Evolutionary conservation across 2,888 invertebrate genomes (phyloP).

Genomic region (Cremastinae sp.): DNA sequence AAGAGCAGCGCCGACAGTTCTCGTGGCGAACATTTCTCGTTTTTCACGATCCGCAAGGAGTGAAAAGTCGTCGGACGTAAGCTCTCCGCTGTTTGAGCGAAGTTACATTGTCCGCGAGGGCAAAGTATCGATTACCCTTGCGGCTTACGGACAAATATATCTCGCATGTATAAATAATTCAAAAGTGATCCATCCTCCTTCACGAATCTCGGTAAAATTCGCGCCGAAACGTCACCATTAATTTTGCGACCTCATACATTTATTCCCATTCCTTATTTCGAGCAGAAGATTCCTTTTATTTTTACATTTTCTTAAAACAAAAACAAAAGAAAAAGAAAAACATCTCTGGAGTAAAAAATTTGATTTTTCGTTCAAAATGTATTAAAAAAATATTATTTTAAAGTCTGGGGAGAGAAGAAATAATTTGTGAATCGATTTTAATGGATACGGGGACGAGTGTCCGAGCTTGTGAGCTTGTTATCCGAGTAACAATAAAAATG

Average conservation of each 20-base stretch:
- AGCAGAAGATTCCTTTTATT: not conserved
- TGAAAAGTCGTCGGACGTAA: constrained; percentile 41
- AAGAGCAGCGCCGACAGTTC: not conserved
- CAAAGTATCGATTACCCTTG: constrained; percentile 49
- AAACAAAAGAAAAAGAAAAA: too few relatives aligned
- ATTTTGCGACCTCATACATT: not conserved
- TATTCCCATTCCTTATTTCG: constrained; percentile 4
- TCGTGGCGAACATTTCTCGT: constrained; percentile 24
- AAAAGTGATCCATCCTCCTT: constrained; percentile 16
- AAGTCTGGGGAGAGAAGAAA: too few relatives aligned
- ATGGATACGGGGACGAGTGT: too few relatives aligned
- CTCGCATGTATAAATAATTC: constrained; percentile 54
- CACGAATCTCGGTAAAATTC: not conserved
- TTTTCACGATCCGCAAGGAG: constrained; percentile 29
- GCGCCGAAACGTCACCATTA: constrained; percentile 11
- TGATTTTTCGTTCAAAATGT: too few relatives aligned
- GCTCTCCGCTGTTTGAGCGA: constrained; percentile 5
- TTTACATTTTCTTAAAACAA: too few relatives aligned
- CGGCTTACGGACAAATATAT: constrained; percentile 49
- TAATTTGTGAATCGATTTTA: too few relatives aligned
- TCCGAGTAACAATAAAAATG: constrained; percentile 47
- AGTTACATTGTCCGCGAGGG: constrained; percentile 30
- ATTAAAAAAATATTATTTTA: too few relatives aligned
- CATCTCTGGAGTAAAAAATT: too few relatives aligned
- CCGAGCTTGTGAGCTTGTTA: constrained; percentile 42